Base-by-base conservation (phyloP, 2,113 vertebrate genomes). In the Balaeniceps rex region DNA sequence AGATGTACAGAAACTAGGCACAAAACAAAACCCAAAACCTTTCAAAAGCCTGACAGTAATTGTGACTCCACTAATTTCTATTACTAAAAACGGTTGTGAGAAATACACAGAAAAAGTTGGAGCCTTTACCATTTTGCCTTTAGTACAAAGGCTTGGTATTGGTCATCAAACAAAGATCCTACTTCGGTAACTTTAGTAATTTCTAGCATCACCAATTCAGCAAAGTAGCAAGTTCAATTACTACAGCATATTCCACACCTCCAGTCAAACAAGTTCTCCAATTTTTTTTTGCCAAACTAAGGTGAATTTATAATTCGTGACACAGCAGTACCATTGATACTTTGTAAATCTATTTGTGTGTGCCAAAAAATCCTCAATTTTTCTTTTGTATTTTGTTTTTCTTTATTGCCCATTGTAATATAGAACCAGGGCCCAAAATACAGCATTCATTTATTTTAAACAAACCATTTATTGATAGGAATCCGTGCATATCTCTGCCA, bases 351-450 rank as follows among this genome's bases (percentile, higher is more conserved):
- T 24, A 58, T 34, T 64, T 74, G 18, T 31, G 7, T 72, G 46
- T 21, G 66, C 83, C 78, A 91, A 65, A 94, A 90, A 2, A 0
- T 0, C 2, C 44, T 84, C 52, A 33, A 44, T 74, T 80, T 96
- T 94, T 80, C 63, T 69, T 89, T 51, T 74, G 36, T 68, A 61
- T 83, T 95, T 79, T 92, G 58, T 92, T 91, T 94, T 89, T 76
- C 66, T 80, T 91, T 88, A 42, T n/a, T 76, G 33, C 42, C 58
- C 17, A 36, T 69, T 91, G 88, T 87, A 91, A 96, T 12, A 12
- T 44, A 86, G 81, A 94, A 74, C 11, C 54, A 86, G 19, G 47
- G 42, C 19, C 58, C 78, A 80, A 75, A 94, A 91, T 26, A 83
- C 42, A 93, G 66, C 31, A 81, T 22, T n/a, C 46, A 60, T 85